These are phyloP conservation scores for Megaceryle torquata DNA, from an alignment of 2,113 vertebrate species.

Conservation along the genomic window DNA sequence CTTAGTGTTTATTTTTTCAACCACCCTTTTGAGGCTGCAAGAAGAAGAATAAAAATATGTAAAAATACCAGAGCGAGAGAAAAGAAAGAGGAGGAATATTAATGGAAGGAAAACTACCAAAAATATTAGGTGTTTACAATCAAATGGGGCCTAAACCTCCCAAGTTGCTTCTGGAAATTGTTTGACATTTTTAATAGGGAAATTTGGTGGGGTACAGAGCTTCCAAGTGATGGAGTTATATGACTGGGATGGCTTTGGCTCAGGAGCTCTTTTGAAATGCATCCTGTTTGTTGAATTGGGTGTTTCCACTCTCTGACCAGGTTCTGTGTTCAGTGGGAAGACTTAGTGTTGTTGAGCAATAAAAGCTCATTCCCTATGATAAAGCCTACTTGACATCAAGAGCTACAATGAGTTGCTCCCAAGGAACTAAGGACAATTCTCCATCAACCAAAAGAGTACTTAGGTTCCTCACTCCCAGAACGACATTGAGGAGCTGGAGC, in stretches of 20 bases:
- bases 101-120: not conserved
- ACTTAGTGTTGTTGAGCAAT: not conserved
- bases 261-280: not conserved
- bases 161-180: not conserved
- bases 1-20: not conserved
- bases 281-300: not conserved
- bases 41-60: not conserved
- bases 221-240: not conserved
- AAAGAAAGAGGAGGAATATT: not conserved
- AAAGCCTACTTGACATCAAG: not conserved
- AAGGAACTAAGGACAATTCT: not conserved
- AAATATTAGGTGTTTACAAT: constrained; percentile 16
- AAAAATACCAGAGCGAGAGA: not conserved
- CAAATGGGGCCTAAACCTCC: not conserved
- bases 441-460: not conserved
- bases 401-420: not conserved
- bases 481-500: too few relatives aligned
- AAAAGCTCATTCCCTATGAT: not conserved
- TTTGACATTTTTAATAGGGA: not conserved
- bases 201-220: not conserved
- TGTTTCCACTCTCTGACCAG: not conserved
- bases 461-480: too few relatives aligned
- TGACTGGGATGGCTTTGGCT: not conserved
- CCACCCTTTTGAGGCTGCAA: not conserved
- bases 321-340: not conserved